phyloP scores from a whole-genome alignment of 2,888 invertebrate species.

The Mesoligia furuncula region DNA sequence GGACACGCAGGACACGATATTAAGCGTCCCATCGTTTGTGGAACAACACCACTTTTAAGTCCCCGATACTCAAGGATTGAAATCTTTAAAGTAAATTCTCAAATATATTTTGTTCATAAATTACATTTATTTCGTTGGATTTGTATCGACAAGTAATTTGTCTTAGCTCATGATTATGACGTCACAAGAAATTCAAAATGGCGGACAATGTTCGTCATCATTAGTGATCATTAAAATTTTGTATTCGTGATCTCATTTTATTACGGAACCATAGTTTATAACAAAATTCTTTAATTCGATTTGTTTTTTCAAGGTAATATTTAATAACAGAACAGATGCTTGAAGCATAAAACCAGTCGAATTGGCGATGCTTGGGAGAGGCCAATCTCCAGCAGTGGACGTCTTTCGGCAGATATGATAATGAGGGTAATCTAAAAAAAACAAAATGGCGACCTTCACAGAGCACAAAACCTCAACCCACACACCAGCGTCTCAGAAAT shows the following conservation, averaged over 20 bases:
- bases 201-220: not conserved
- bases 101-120: not conserved
- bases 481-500: slow-evolving; percentile 36
- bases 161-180: too few species aligned
- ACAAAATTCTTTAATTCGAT: not conserved
- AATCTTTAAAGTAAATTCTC: too few species aligned
- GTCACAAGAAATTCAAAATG: slow-evolving; percentile 13
- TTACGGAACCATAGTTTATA: not conserved
- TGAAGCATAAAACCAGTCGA: not conserved
- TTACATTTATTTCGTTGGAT: too few species aligned
- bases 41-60: too few species aligned
- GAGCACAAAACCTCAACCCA: slow-evolving; percentile 44
- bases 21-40: too few species aligned
- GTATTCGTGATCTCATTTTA: not conserved
- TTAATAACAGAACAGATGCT: not conserved
- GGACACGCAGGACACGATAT: too few species aligned
- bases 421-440: not conserved
- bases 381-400: not conserved
- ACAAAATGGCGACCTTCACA: slow-evolving; percentile 19
- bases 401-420: not conserved
- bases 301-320: not conserved
- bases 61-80: too few species aligned
- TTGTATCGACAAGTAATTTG: too few species aligned
- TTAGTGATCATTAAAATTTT: not conserved
- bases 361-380: not conserved